A percentile compares a stretch with the other conserved stretches of the same genome.
Evolutionary conservation across 2,113 vertebrate genomes (phyloP).

Genomic region (Polypterus bichir): DNA sequence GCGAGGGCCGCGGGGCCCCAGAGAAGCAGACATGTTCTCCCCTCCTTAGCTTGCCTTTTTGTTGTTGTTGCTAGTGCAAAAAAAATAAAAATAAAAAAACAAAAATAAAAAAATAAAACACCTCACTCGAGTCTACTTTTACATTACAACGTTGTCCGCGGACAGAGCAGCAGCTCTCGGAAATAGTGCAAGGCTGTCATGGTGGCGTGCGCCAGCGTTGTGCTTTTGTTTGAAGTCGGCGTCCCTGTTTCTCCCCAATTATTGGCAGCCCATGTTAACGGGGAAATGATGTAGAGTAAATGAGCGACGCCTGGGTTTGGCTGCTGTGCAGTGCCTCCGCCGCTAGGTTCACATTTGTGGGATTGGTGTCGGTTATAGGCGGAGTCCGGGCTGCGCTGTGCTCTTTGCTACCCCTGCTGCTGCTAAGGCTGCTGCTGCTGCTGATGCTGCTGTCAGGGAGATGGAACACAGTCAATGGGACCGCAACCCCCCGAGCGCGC

Average conservation of each 20-base stretch:
- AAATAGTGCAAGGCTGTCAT: slow-evolving; percentile 60
- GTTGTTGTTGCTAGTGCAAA: slow-evolving; percentile 22
- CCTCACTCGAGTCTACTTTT: slow-evolving; percentile 43
- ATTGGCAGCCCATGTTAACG: slow-evolving; percentile 58
- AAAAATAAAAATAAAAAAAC: too few relatives aligned
- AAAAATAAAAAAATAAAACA: slow-evolving; percentile 18
- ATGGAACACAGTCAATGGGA: slow-evolving; percentile 62
- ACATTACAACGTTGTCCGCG: slow-evolving; percentile 65
- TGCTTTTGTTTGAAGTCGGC: slow-evolving; percentile 39
- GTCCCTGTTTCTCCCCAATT: slow-evolving; percentile 40
- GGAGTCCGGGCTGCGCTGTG: slow-evolving; percentile 37
- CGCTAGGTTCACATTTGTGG: slow-evolving; percentile 27
- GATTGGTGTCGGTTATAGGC: slow-evolving; percentile 33
- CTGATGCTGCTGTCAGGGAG: slow-evolving; percentile 58
- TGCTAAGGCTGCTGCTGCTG: slow-evolving; percentile 30
- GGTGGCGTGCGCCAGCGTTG: slow-evolving; percentile 54
- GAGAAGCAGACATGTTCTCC: slow-evolving; percentile 76
- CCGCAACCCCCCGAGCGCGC: slow-evolving; percentile 55
- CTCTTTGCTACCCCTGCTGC: slow-evolving; percentile 26
- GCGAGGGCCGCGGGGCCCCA: slow-evolving; percentile 89
- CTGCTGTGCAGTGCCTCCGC: slow-evolving; percentile 26
- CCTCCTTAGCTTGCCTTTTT: slow-evolving; percentile 51
- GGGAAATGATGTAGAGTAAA: slow-evolving; percentile 26
- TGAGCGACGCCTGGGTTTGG: slow-evolving; percentile 24
- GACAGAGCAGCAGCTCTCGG: slow-evolving; percentile 46